phyloP scores from a whole-genome alignment of 2,888 invertebrate species.

The Sphaerophoria rueppellii region DNA sequence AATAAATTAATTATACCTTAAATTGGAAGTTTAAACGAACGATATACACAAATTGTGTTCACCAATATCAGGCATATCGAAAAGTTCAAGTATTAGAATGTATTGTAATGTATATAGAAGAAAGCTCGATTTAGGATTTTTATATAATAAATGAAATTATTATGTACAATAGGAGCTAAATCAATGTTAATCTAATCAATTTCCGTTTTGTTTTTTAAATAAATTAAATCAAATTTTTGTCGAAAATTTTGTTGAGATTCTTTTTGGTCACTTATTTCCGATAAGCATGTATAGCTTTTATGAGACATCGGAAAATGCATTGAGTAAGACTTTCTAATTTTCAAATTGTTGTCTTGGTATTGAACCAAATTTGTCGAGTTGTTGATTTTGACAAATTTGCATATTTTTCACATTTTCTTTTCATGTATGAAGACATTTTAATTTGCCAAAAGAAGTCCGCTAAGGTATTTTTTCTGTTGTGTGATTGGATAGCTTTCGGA shows the following conservation, averaged over 20 bases:
- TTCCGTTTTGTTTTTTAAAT: constrained; percentile 50
- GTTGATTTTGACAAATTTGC: no score
- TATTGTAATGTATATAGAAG: constrained; percentile 40
- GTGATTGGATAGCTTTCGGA: no score
- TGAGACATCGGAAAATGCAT: no score
- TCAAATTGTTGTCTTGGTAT: no score
- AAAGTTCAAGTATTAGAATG: constrained; percentile 73
- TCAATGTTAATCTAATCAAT: constrained; percentile 65
- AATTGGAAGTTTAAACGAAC: constrained; percentile 37
- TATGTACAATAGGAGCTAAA: constrained; percentile 73
- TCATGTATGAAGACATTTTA: no score
- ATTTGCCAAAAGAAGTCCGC: no score
- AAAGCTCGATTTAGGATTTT: constrained; percentile 70
- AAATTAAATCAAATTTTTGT: constrained; percentile 60
- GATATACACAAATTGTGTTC: constrained; percentile 69
- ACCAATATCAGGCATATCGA: constrained; percentile 73
- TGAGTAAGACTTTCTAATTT: no score
- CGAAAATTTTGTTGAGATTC: constrained; percentile 7
- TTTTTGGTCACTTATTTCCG: no score
- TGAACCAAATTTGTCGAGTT: no score
- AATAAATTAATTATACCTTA: background rate
- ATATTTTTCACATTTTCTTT: no score
- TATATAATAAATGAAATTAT: constrained; percentile 53
- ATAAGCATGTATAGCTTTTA: no score
- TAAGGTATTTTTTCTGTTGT: no score